Conservation (phyloP, 2,113 vertebrate species). For the Hippocampus abdominalis region DNA sequence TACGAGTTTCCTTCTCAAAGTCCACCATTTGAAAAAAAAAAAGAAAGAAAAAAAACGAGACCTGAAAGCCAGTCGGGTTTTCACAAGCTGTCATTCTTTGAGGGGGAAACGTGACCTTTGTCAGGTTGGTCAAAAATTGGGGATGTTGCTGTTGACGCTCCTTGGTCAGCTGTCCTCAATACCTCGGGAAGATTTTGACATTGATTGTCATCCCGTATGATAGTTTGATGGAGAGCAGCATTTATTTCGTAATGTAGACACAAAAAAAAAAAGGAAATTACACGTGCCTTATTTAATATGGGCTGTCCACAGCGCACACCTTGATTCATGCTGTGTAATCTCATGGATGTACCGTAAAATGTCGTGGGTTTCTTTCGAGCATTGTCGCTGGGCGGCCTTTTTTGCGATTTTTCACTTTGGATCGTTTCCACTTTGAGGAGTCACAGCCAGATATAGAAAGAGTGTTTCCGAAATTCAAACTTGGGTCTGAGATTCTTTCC, state of each 20-base stretch:
- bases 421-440: slow-evolving; percentile 2
- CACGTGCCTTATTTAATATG: slow-evolving; percentile 85
- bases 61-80: slow-evolving; percentile 13
- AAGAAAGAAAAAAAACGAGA: slow-evolving; percentile 4
- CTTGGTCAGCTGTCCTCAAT: slow-evolving; percentile 16
- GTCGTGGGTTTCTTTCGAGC: slow-evolving; percentile 8
- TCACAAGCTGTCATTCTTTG: slow-evolving; percentile 55
- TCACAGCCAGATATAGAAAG: too few relatives aligned
- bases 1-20: slow-evolving; percentile 96
- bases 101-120: slow-evolving; percentile 37
- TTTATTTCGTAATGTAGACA: slow-evolving; percentile 38
- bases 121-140: slow-evolving; percentile 46
- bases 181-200: slow-evolving; percentile 53
- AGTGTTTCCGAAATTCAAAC: slow-evolving; percentile 3
- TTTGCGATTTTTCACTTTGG: slow-evolving; percentile 4
- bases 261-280: neutral
- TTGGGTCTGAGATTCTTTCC: slow-evolving; percentile 2
- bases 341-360: slow-evolving; percentile 56
- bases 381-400: slow-evolving; percentile 8
- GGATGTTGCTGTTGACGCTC: slow-evolving; percentile 52
- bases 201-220: slow-evolving; percentile 63
- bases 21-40: slow-evolving; percentile 82
- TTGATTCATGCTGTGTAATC: slow-evolving; percentile 60
- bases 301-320: slow-evolving; percentile 7
- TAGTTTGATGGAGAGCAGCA: slow-evolving; percentile 61